Conservation (phyloP, 64 coral and sea anemone genomes). For the Stylophora pistillata region DNA sequence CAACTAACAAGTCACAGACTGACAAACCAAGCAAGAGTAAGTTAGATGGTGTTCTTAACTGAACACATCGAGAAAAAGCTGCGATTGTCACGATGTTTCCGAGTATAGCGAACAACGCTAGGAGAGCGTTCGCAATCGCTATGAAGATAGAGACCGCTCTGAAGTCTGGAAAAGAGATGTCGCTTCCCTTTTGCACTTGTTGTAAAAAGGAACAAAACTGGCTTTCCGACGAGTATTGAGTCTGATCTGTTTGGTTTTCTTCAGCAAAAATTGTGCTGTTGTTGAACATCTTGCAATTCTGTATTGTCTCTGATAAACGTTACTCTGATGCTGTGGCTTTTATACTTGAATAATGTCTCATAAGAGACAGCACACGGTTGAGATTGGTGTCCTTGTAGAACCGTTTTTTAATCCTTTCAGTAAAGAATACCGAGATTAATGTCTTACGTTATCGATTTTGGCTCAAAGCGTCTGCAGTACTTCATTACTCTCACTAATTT, state of each 20-base stretch:
- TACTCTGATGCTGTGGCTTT: no score
- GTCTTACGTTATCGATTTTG: no score
- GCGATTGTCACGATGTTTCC: constrained; percentile 38
- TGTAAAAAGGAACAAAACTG: constrained; percentile 6
- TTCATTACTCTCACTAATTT: no score
- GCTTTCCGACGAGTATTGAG: neutral
- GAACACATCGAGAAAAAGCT: constrained; percentile 33
- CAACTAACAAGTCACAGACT: constrained; percentile 56
- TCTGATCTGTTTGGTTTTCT: neutral
- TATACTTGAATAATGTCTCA: neutral
- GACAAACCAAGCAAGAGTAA: constrained; percentile 45
- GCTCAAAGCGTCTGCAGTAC: no score
- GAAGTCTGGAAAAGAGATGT: constrained; percentile 14
- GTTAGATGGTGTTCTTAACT: constrained; percentile 56
- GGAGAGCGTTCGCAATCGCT: constrained; percentile 11
- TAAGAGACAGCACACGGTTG: no score
- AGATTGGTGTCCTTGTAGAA: no score
- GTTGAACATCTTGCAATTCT: neutral
- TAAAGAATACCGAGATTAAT: no score
- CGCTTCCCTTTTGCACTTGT: constrained; percentile 23
- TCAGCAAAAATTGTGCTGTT: neutral
- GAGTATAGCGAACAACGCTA: neutral
- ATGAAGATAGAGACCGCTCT: constrained; percentile 27
- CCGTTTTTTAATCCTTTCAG: no score
- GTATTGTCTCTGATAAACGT: neutral